These are phyloP conservation scores for Biston betularia DNA, from an alignment of 2,888 invertebrate genomes.

Conservation along the genomic window DNA sequence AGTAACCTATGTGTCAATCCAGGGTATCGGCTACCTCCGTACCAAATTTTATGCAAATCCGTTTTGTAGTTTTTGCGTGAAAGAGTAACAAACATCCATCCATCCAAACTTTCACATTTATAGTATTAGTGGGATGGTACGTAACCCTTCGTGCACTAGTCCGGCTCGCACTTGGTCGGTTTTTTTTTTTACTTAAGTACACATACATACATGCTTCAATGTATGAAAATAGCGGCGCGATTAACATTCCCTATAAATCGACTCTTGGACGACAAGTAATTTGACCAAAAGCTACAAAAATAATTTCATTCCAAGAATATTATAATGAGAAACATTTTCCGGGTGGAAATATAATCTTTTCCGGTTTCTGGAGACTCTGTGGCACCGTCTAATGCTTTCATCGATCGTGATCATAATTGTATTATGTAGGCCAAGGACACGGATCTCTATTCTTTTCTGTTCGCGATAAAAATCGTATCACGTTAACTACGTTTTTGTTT, in stretches of 20 bases:
- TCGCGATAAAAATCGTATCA: background rate
- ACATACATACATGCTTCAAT: too few species aligned
- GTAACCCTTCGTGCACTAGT: too few species aligned
- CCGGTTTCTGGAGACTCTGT: conserved; percentile 15
- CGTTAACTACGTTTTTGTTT: background rate
- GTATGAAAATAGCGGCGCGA: too few species aligned
- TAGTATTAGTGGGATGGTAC: too few species aligned
- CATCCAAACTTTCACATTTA: too few species aligned
- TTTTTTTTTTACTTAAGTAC: too few species aligned
- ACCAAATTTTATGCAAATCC: too few species aligned
- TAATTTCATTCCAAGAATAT: conserved; percentile 7
- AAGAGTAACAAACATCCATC: too few species aligned
- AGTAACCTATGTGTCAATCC: too few species aligned
- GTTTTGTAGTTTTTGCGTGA: too few species aligned
- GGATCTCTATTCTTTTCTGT: background rate
- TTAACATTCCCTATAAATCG: background rate
- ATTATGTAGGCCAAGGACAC: conserved; percentile 7
- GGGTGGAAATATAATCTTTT: conserved; percentile 20
- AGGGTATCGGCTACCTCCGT: too few species aligned
- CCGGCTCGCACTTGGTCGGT: too few species aligned
- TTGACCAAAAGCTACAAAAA: background rate
- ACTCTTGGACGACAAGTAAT: background rate
- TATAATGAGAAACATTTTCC: conserved; percentile 14
- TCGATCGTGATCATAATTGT: conserved; percentile 5
- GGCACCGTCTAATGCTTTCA: conserved; percentile 16